Evolutionary conservation across 1,140 invertebrate species (phyloP).

Genomic region (Nasonia longicornis): DNA sequence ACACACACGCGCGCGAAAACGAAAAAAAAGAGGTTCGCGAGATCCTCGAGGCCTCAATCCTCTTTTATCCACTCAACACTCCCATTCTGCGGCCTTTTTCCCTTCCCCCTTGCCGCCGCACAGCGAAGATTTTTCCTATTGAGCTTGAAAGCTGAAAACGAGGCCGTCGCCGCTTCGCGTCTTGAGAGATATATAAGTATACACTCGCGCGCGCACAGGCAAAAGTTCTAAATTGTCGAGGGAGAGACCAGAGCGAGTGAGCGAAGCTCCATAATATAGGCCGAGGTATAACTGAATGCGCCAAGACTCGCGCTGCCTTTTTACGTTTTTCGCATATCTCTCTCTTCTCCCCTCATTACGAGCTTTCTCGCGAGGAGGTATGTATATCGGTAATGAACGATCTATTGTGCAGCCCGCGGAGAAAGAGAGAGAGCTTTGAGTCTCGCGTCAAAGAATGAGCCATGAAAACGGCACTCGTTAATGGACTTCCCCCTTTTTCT

Average conservation of each 20-base stretch:
- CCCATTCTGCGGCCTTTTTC: constrained; percentile 26
- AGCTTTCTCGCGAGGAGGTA: constrained; percentile 22
- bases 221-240: constrained; percentile 25
- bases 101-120: not conserved
- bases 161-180: constrained; percentile 39
- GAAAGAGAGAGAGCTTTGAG: constrained; percentile 2
- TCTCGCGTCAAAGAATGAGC: constrained; percentile 40
- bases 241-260: too few relatives aligned
- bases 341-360: constrained; percentile 31
- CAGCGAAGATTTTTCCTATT: constrained; percentile 41
- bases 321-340: constrained; percentile 10
- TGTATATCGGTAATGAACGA: constrained; percentile 50
- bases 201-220: not conserved
- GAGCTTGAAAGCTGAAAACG: constrained; percentile 39
- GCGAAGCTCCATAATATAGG: constrained; percentile 6
- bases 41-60: constrained; percentile 37
- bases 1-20: not conserved
- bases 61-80: constrained; percentile 47
- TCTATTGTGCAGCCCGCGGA: constrained; percentile 43
- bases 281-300: constrained; percentile 3
- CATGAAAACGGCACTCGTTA: constrained; percentile 61
- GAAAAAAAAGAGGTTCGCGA: constrained; percentile 3
- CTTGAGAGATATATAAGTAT: constrained; percentile 12
- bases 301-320: not conserved
- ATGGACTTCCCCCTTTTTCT: constrained; percentile 55